Evolutionary conservation across 2,113 vertebrate species (phyloP).

Genomic region (Pavo muticus): DNA sequence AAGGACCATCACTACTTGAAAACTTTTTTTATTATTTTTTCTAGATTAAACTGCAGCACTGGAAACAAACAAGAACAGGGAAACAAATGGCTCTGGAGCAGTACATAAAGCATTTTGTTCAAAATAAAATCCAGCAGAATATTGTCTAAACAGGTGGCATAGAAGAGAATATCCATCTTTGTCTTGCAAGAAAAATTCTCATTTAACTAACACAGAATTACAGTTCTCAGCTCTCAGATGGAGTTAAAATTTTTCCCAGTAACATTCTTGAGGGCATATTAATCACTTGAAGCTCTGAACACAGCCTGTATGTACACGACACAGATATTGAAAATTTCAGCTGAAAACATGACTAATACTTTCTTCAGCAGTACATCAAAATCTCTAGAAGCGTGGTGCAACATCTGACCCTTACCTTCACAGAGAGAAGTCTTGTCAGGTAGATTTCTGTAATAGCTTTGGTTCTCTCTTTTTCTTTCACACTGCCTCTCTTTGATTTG

Average conservation of each 20-base stretch:
- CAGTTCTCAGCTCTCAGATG: neutral
- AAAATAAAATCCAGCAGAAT: neutral
- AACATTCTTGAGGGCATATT: neutral
- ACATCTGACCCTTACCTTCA: constrained; percentile 86
- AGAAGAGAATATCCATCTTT: neutral
- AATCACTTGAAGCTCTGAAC: neutral
- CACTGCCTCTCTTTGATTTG: constrained; percentile 94
- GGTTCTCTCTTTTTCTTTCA: constrained; percentile 97
- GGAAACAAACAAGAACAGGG: neutral
- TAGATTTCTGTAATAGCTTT: constrained; percentile 99
- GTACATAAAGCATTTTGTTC: neutral
- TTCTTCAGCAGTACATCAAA: neutral
- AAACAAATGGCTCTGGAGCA: neutral
- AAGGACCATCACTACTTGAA: neutral
- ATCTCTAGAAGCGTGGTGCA: neutral
- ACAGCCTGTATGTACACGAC: neutral
- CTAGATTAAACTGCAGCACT: neutral
- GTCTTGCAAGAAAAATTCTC: neutral
- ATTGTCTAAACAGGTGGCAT: neutral
- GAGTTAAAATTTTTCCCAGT: neutral
- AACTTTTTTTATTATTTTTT: neutral
- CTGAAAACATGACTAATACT: neutral
- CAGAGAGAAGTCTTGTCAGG: constrained; percentile 95
- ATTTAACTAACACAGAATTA: neutral
- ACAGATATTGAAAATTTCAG: neutral